Percentiles rank a stretch among this genome's conserved stretches.
Conservation (phyloP, 2,113 vertebrate species). For the Pachypanchax playfairii region DNA sequence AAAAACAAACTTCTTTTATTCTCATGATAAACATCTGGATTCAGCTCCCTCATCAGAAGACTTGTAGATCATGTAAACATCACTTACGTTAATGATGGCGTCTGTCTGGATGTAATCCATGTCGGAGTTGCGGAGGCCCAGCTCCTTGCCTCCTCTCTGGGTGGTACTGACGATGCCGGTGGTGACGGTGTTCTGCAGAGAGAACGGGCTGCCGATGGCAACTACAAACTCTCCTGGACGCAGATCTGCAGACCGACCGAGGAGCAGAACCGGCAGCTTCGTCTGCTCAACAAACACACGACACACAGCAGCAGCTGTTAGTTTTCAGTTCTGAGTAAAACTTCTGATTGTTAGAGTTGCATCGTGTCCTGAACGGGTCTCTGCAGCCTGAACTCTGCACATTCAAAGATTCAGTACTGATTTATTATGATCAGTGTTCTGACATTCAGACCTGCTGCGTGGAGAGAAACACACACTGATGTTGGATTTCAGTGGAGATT, state of each 20-base stretch:
- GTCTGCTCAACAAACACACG: slow-evolving; percentile 75
- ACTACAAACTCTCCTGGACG: slow-evolving; percentile 97
- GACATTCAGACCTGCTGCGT: no score
- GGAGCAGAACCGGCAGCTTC: slow-evolving; percentile 91
- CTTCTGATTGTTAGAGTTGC: no score
- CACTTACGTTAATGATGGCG: slow-evolving; percentile 96
- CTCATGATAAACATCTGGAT: no score
- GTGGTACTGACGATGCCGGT: slow-evolving; percentile 96
- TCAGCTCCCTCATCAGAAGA: no score
- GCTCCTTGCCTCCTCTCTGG: slow-evolving; percentile 90
- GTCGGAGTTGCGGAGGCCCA: slow-evolving; percentile 91
- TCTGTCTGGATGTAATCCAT: slow-evolving; percentile 98
- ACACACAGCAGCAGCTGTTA: no score
- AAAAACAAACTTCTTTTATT: not conserved
- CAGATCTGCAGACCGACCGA: slow-evolving; percentile 91
- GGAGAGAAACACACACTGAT: no score
- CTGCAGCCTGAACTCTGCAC: no score
- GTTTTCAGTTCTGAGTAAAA: no score
- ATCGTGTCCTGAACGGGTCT: no score
- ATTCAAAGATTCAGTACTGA: no score
- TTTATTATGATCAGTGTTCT: no score
- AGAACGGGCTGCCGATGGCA: slow-evolving; percentile 94
- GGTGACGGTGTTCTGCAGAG: slow-evolving; percentile 97
- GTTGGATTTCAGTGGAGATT: not conserved
- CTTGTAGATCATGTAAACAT: no score